These are phyloP conservation scores for Heliconius hortense DNA, from an alignment of 2,888 invertebrate genomes.

Conservation along the genomic window DNA sequence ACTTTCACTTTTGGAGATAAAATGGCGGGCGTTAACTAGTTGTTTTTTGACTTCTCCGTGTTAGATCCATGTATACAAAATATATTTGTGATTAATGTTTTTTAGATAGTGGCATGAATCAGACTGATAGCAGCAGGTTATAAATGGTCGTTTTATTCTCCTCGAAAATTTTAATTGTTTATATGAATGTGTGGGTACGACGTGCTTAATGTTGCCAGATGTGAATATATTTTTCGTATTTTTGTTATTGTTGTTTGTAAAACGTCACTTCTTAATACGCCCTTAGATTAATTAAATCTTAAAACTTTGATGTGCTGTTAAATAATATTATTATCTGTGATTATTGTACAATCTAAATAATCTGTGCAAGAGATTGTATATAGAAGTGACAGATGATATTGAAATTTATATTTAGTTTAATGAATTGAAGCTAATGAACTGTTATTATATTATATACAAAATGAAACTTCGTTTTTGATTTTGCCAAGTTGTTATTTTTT, in stretches of 20 bases:
- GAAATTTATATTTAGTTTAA: neutral
- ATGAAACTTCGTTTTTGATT: neutral
- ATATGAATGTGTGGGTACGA: conserved; percentile 54
- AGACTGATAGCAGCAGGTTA: conserved; percentile 71
- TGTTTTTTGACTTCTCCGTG: conserved; percentile 59
- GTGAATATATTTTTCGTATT: neutral
- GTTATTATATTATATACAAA: conserved; percentile 3
- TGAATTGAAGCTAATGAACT: conserved; percentile 11
- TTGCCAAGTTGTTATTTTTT: conserved; percentile 10
- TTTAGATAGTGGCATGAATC: conserved; percentile 65
- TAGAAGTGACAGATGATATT: conserved; percentile 8
- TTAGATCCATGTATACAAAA: conserved; percentile 74
- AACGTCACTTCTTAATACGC: conserved; percentile 5
- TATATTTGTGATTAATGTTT: conserved; percentile 73
- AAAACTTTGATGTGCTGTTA: neutral
- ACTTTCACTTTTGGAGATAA: conserved; percentile 15
- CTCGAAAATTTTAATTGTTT: conserved; percentile 62
- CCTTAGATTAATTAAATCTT: neutral
- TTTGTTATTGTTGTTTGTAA: conserved; percentile 8
- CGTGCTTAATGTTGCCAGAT: conserved; percentile 30
- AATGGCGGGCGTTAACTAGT: conserved; percentile 20
- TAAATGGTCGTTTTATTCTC: conserved; percentile 31
- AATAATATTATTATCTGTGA: neutral
- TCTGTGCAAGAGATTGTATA: neutral
- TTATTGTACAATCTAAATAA: neutral